Evolutionary conservation across 2,797 vertebrate genomes (phyloP).

Genomic region (Luscinia luscinia): DNA sequence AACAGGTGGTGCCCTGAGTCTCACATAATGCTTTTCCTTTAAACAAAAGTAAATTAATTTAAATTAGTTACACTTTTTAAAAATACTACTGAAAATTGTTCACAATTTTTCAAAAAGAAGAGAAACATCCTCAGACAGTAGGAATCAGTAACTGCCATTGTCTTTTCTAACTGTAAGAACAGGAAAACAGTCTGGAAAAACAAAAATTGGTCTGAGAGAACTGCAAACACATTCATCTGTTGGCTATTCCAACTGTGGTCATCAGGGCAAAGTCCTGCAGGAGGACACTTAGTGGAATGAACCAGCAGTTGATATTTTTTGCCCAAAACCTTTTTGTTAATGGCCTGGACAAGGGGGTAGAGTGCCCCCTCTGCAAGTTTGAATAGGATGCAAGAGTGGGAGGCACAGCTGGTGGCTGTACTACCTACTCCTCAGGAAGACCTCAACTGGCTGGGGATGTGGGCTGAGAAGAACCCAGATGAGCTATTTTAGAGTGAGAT

Average conservation of each 20-base stretch:
- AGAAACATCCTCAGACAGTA: not conserved
- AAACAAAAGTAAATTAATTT: not conserved
- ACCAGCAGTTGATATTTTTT: not conserved
- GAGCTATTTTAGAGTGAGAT: not conserved
- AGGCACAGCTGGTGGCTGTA: not conserved
- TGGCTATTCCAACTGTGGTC: not conserved
- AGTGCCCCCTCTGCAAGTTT: not conserved
- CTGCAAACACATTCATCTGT: not conserved
- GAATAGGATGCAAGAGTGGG: not conserved
- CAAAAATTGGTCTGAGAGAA: not conserved
- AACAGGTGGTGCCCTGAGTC: not conserved
- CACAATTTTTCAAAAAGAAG: not conserved
- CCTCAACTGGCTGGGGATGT: not conserved
- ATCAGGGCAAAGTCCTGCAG: not conserved
- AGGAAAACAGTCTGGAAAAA: not conserved
- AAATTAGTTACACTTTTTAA: not conserved
- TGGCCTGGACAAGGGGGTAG: not conserved
- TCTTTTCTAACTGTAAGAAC: not conserved
- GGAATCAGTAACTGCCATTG: not conserved
- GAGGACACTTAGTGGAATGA: not conserved
- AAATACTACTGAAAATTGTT: not conserved
- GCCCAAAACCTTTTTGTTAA: not conserved
- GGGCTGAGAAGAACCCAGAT: not conserved
- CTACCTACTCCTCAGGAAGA: not conserved
- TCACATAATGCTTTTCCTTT: conserved; percentile 18